Evolutionary conservation across 2,797 vertebrate genomes (phyloP).

Genomic region (Phalloptychus januarius): DNA sequence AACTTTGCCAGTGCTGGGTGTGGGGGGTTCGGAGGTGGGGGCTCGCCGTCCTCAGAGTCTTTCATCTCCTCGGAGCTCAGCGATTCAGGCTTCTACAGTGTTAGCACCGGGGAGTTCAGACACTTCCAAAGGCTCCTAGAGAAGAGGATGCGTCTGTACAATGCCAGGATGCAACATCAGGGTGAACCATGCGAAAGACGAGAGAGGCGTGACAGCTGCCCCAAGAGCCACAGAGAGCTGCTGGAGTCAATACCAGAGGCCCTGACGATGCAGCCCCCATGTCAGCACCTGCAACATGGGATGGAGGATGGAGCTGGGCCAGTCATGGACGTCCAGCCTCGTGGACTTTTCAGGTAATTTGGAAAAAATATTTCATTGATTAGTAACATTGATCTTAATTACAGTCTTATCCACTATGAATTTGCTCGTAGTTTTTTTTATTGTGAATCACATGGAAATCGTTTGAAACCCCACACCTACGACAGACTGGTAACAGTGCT

Average conservation of each 20-base stretch:
- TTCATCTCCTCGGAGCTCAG: slow-evolving; percentile 82
- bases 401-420: background rate
- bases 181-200: slow-evolving; percentile 75
- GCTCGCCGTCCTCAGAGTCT: slow-evolving; percentile 76
- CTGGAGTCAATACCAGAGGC: slow-evolving; percentile 84
- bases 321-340: slow-evolving; percentile 53
- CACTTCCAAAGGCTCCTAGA: slow-evolving; percentile 83
- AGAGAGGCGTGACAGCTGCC: slow-evolving; percentile 79
- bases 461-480: background rate
- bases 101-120: slow-evolving; percentile 81
- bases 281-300: slow-evolving; percentile 54
- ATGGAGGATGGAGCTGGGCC: slow-evolving; percentile 43
- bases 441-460: background rate
- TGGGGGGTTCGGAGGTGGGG: slow-evolving; percentile 63
- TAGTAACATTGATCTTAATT: background rate
- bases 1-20: slow-evolving; percentile 54
- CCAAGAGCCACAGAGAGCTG: slow-evolving; percentile 81
- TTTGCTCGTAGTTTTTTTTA: background rate
- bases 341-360: slow-evolving; percentile 72
- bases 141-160: slow-evolving; percentile 81
- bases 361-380: background rate
- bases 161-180: slow-evolving; percentile 76
- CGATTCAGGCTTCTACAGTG: slow-evolving; percentile 80
- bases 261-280: slow-evolving; percentile 75
- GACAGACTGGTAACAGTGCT: background rate